These are phyloP conservation scores for Papilio elwesi DNA, from an alignment of 2,888 invertebrate species.

Conservation along the genomic window DNA sequence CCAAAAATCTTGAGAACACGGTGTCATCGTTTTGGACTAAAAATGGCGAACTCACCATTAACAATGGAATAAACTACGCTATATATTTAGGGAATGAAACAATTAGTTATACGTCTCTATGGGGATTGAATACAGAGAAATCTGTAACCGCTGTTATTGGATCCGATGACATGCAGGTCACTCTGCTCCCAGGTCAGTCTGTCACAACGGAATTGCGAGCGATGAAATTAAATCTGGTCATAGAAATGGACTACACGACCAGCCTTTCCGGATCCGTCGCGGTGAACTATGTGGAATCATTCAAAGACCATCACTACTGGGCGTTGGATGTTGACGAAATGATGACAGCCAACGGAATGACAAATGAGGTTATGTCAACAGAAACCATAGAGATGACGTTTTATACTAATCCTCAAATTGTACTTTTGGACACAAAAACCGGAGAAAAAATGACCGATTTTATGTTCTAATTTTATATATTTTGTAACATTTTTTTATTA, in stretches of 20 bases:
- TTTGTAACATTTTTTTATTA: background rate
- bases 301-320: slow-evolving; percentile 59
- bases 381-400: slow-evolving; percentile 54
- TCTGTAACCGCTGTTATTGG: slow-evolving; percentile 46
- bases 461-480: slow-evolving; percentile 8
- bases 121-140: slow-evolving; percentile 44
- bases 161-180: slow-evolving; percentile 45
- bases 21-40: slow-evolving; percentile 51
- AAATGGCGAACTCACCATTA: slow-evolving; percentile 45
- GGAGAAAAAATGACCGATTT: slow-evolving; percentile 33
- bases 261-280: slow-evolving; percentile 52
- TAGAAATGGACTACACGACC: slow-evolving; percentile 55
- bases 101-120: slow-evolving; percentile 46
- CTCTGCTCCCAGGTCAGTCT: slow-evolving; percentile 51
- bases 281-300: slow-evolving; percentile 49
- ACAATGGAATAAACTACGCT: slow-evolving; percentile 48
- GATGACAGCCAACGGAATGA: slow-evolving; percentile 46
- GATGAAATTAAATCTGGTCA: slow-evolving; percentile 47
- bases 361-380: slow-evolving; percentile 34
- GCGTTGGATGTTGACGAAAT: slow-evolving; percentile 50
- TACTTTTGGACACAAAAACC: slow-evolving; percentile 40
- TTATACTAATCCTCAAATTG: slow-evolving; percentile 48
- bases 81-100: slow-evolving; percentile 46
- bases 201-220: slow-evolving; percentile 51
- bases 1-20: slow-evolving; percentile 49